Evolutionary conservation across 2,888 invertebrate species (phyloP).

Genomic region (Lepidochitona cinerea): DNA sequence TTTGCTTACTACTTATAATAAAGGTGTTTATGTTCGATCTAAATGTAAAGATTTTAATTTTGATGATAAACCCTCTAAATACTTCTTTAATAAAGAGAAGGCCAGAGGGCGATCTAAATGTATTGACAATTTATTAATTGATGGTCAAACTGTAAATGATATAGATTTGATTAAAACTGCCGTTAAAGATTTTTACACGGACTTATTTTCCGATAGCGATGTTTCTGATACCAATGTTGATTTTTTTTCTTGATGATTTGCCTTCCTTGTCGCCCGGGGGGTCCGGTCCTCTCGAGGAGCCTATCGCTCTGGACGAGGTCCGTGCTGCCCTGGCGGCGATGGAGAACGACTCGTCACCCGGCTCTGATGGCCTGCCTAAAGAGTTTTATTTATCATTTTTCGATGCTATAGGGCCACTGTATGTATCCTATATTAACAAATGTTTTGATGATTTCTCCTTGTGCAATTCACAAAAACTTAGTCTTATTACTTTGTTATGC

Average conservation of each 20-base stretch:
- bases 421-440: not conserved
- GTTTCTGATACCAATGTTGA: not conserved
- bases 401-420: not conserved
- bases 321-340: not conserved
- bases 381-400: conserved; percentile 13
- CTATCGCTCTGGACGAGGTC: not conserved
- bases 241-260: not conserved
- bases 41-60: too few relatives aligned
- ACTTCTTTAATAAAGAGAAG: too few relatives aligned
- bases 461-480: not conserved
- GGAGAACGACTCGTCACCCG: conserved; percentile 6
- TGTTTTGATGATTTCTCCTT: not conserved
- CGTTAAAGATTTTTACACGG: not conserved
- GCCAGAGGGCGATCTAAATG: too few relatives aligned
- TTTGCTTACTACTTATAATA: too few relatives aligned
- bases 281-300: not conserved
- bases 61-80: too few relatives aligned
- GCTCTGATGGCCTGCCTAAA: conserved; percentile 1
- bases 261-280: not conserved
- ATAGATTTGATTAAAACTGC: too few relatives aligned
- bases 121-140: too few relatives aligned
- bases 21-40: too few relatives aligned
- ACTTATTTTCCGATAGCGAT: not conserved
- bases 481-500: not conserved
- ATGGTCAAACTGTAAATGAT: too few relatives aligned